Evolutionary conservation across 2,797 vertebrate genomes (phyloP), one percentile per base, ranked within the genome.

Genomic region (Acrocephalus scirpaceus): DNA sequence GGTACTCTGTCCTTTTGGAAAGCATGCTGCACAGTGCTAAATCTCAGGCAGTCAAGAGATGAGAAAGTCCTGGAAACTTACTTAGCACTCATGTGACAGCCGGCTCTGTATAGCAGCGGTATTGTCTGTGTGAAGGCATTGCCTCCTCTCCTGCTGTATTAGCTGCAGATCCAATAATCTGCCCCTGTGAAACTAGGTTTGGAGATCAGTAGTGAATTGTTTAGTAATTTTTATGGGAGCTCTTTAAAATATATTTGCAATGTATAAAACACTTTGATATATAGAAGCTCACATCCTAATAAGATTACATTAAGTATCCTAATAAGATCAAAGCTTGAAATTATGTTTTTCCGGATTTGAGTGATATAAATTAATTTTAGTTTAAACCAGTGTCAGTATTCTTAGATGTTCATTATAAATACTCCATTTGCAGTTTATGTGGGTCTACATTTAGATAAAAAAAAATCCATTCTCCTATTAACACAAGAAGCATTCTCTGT

Each of bases 321-420:
- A 97, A 97, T 97, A 96, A 94, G 96, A 96, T 97, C 95, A 96
- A 95, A 92, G 95, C 95, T 96, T 97, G 95, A 97, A 96, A 97
- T 96, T 97, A 91, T 86, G 76, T 94, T 97, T 97, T 97, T 96
- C 95, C 87, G 95, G 95, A 97, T 96, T 96, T 96, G 92, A 95
- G 89, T 90, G 96, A 93, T 97, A 96, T 96, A 97, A 97, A 97
- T 97, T 97, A 97, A 97, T 97, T 97, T 96, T 92, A 87, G 78
- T 94, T 95, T 91, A 93, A 95, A 92, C 81, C 82, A 93, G 58
- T 93, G 89, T 94, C 89, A 93, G 50, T 92, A 54, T 90, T 92
- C 84, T 93, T 96, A 95, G 92, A 91, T 95, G 89, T 94, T 89
- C 0, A 0, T 94, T 94, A 57, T 87, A 95, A 92, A 72, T 88